Base-by-base conservation (phyloP, 2,888 invertebrate genomes). In the Strigamia maritima region DNA sequence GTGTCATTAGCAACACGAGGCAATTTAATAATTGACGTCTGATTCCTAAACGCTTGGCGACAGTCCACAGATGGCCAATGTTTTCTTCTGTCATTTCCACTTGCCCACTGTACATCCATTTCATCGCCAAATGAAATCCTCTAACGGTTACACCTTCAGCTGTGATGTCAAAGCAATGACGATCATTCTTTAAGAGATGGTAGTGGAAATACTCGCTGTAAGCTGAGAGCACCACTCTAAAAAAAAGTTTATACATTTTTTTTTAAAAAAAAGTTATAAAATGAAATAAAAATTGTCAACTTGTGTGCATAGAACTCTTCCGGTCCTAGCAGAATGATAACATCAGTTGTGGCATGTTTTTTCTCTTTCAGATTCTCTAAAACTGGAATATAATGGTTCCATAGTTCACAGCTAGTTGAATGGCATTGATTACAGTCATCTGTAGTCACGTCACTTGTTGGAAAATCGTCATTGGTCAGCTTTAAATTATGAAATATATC, bases 101-200 rank as follows among this genome's bases (percentile, higher is more conserved):
- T 19, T 77, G 40, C 22, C 44, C 77, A 7, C 19, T 77, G 77
- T 77, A 77, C 77, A 77, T 77, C 77, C 77, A 77, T 28, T 77
- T 49, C 12, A 77, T 1, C 24, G 49, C 77, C 26, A 49, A 38
- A 24, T 40, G 7, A 40, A 77, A 26, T 7, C 77, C 77, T 7
- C 2, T 1, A 7, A 24, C 44, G 3, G 24, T 77, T 12, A 77
- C 44, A n/a, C 44, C 28, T 49, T 44, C 38, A 16, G 10, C 24
- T n/a, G 44, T 77, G 28, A 77, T 77, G 77, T 77, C 77, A 28
- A 22, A 28, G 28, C 49, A 28, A 44, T 40, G 28, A 24, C 40
- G 28, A 28, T 40, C 28, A 1, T 19, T 14, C 26, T 49, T 49
- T 24, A 44, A 24, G 22, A 77, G 28, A 7, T n/a, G 44, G 0